phyloP scores from a whole-genome alignment of 2,888 invertebrate genomes.

The Sesia bembeciformis region DNA sequence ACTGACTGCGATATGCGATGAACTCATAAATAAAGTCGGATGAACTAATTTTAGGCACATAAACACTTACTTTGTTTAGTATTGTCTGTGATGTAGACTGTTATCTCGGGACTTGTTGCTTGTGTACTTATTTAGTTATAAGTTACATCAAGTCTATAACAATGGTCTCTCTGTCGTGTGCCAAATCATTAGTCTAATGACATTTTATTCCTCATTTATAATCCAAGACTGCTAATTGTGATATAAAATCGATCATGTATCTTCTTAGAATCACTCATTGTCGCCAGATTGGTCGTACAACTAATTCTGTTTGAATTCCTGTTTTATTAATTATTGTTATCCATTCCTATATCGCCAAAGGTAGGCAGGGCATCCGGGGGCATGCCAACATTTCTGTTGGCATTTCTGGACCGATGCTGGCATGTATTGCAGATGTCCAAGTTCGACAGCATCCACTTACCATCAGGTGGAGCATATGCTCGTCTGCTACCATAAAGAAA shows the following conservation, averaged over 20 bases:
- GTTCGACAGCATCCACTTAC: no score
- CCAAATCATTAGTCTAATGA: conserved; percentile 35
- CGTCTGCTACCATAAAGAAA: no score
- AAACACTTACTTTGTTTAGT: conserved; percentile 27
- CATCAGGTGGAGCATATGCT: no score
- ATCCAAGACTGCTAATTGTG: conserved; percentile 57
- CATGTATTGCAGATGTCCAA: no score
- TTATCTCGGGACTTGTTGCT: conserved; percentile 31
- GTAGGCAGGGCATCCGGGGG: no score
- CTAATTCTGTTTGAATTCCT: background rate
- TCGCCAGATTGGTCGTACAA: background rate
- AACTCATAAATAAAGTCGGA: conserved; percentile 82
- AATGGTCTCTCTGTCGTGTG: conserved; percentile 36
- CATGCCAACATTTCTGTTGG: no score
- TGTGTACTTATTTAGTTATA: conserved; percentile 52
- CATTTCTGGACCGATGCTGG: no score
- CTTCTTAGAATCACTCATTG: background rate
- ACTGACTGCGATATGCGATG: conserved; percentile 93
- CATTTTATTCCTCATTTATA: conserved; percentile 27
- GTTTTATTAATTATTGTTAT: background rate
- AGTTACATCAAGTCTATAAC: conserved; percentile 38
- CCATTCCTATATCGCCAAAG: no score
- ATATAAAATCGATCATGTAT: conserved; percentile 22
- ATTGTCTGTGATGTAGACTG: conserved; percentile 34
- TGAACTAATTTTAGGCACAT: conserved; percentile 31